These are phyloP conservation scores for Tipula confusa DNA, from an alignment of 2,888 invertebrate genomes.

Conservation along the genomic window DNA sequence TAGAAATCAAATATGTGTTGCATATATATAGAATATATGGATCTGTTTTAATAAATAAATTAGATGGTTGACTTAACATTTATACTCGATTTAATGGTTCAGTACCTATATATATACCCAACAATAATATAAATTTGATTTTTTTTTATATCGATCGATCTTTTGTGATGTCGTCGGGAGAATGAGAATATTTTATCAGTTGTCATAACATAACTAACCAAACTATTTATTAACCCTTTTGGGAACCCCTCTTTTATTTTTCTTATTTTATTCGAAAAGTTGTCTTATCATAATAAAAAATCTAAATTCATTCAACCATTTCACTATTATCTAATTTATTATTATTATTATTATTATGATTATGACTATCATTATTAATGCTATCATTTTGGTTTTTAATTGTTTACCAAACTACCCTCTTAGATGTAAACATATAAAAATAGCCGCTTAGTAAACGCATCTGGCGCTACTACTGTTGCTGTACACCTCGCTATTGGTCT, in stretches of 20 bases:
- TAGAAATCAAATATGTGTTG: neutral
- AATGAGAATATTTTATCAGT: neutral
- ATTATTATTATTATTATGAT: neutral
- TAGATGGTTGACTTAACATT: neutral
- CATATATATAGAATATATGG: neutral
- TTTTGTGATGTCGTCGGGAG: no score
- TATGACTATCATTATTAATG: neutral
- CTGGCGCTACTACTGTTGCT: neutral
- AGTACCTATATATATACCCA: neutral
- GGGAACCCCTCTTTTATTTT: neutral
- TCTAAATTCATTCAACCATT: constrained; percentile 7
- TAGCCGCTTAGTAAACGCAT: neutral
- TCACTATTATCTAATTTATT: neutral
- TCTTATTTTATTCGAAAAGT: neutral
- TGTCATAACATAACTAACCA: constrained; percentile 20
- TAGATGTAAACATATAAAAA: neutral
- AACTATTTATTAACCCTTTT: constrained; percentile 15
- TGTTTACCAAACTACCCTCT: neutral
- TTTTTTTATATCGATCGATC: neutral
- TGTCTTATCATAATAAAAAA: neutral
- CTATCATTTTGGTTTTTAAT: neutral
- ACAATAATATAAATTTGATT: neutral
- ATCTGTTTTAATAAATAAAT: neutral
- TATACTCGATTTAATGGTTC: neutral
- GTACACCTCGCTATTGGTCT: neutral